phyloP scores from a whole-genome alignment of 2,113 vertebrate species.

The Pimephales promelas region DNA sequence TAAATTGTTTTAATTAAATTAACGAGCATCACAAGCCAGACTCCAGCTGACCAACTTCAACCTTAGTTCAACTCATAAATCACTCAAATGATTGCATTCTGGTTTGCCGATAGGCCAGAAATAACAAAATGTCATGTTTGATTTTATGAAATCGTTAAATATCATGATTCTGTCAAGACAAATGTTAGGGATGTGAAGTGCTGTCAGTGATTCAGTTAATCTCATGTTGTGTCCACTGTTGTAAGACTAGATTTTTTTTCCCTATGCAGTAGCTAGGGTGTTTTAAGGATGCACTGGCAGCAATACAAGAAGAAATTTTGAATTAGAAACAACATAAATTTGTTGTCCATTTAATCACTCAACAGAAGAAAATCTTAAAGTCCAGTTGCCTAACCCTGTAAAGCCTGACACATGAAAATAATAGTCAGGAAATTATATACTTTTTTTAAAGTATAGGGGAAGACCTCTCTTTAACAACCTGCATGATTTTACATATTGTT shows the following conservation, averaged over 20 bases:
- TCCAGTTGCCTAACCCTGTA: too few relatives aligned
- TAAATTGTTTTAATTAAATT: conserved; percentile 27
- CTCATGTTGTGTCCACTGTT: not conserved
- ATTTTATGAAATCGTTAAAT: not conserved
- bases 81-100: not conserved
- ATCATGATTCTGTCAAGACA: not conserved
- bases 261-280: not conserved
- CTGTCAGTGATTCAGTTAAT: not conserved
- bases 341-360: too few relatives aligned
- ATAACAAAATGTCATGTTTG: conserved; percentile 17
- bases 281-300: not conserved
- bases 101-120: not conserved
- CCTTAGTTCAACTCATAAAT: conserved; percentile 29
- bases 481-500: not conserved
- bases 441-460: not conserved
- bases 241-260: not conserved
- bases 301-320: not conserved
- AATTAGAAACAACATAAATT: too few relatives aligned
- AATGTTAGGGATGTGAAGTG: not conserved
- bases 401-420: too few relatives aligned
- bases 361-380: too few relatives aligned
- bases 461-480: not conserved
- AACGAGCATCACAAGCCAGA: conserved; percentile 1
- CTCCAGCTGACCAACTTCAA: conserved; percentile 21
- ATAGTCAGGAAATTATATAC: too few relatives aligned